Evolutionary conservation across 1,140 invertebrate genomes (phyloP), one percentile per base, ranked within the genome.

Genomic region (Drosophila sp.): DNA sequence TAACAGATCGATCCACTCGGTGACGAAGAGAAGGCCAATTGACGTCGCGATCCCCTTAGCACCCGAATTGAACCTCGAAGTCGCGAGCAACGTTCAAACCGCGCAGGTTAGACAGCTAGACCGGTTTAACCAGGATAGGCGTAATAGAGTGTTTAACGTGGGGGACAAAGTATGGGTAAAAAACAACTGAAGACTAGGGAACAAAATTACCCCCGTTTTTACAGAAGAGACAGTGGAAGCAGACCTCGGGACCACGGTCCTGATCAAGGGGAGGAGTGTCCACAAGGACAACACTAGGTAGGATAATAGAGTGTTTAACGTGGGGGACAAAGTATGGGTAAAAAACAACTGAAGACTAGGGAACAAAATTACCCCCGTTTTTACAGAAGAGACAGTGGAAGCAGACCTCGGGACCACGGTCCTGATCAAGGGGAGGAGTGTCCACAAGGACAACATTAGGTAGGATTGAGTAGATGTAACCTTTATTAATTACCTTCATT

Each of bases 1-100:
- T 38, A 66, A 66, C n/a, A 47, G 44, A 44, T 58, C 65, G 27
- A 11, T 41, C 10, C 50, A 65, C 11, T 65, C 35, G 27, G 65
- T 60, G 7, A 60, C 56, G 33, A 32, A 60, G 1, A 60, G 35
- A 35, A 60, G 40, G 32, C 40, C 62, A 25, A 40, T 66, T 10
- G 50, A 57, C 47, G 27, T 66, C 4, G 35, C 55, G 54, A 8
- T 58, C 5, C 35, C 6, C 6, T 47, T 27, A 33, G 6, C 29
- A 25, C 29, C 25, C 47, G 11, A 54, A 3, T 29, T 11, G 5
- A 27, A 4, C 3, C 17, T 27, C 3, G 27, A 11, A 54, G 30
- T 8, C 11, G 25, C 50, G 27, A 7, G 5, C 5, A 54, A 30
- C 2, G n/a, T 30, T 5, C 27, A 30, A 11, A 6, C n/a, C 8